Percentiles rank a stretch among this genome's conserved stretches.
phyloP scores from a whole-genome alignment of 2,888 invertebrate species.

The Myopa testacea region DNA sequence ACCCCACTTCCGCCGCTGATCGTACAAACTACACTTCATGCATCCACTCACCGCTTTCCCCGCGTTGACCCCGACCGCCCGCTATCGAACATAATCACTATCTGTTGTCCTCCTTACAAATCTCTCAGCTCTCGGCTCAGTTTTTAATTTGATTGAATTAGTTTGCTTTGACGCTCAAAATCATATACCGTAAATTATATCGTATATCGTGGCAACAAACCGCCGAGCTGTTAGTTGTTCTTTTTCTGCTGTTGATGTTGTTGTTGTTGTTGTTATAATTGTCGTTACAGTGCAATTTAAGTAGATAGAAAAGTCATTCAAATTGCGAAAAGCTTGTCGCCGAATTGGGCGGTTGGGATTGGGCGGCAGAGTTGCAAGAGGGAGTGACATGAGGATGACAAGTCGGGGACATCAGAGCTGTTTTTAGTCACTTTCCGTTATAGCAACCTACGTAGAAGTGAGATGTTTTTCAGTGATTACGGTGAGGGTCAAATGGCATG shows the following conservation, averaged over 20 bases:
- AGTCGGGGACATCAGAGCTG: background rate
- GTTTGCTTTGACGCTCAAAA: constrained; percentile 23
- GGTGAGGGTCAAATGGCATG: too few species aligned
- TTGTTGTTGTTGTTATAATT: background rate
- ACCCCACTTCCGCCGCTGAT: too few species aligned
- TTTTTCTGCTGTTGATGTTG: constrained; percentile 1
- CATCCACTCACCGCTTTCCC: too few species aligned
- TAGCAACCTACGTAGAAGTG: too few species aligned
- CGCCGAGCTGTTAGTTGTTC: background rate
- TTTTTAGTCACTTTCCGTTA: background rate
- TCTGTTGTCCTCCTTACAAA: background rate
- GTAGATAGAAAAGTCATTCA: constrained; percentile 1
- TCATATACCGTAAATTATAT: background rate
- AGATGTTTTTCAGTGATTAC: background rate
- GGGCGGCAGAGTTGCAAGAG: background rate
- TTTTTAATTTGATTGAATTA: constrained; percentile 19
- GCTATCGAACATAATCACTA: too few species aligned
- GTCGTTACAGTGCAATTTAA: background rate
- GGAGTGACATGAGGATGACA: background rate
- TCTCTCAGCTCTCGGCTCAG: background rate
- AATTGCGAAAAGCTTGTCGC: background rate
- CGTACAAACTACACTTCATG: too few species aligned
- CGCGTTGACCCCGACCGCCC: too few species aligned
- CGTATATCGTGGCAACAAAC: background rate
- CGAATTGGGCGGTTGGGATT: too few species aligned